Base-by-base conservation (phyloP, 2,113 vertebrate genomes). In the Orycteropus afer region DNA sequence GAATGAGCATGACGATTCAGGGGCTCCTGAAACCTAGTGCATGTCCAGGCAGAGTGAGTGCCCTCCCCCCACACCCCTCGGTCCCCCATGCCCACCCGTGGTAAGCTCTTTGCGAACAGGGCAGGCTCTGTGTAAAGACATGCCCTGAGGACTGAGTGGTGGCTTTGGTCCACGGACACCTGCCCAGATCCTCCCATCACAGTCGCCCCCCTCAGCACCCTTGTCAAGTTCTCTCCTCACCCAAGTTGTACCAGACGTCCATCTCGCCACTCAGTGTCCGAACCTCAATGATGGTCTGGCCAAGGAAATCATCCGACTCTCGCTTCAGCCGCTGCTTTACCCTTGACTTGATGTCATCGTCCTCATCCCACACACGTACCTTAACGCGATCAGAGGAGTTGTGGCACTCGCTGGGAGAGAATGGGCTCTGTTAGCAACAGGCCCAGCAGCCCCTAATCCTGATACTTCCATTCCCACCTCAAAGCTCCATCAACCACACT, bases 161-260 rank as follows among this genome's bases (percentile, higher is more conserved):
- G 8, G 47, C 86, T 87, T 77, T 77, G 5, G 47, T 40, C 86
- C n/a, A 74, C 12, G 59, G 57, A 34, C 53, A 32, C 51, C 86
- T 88, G 27, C 65, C 65, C 34, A 76, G 59, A 23, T 37, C 32
- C 29, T 59, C 63, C 74, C 73, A 37, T 73, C 17, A 94, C 65
- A 47, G 12, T 81, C 22, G 94, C 45, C 61, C n/a, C 79, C 84
- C 59, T 71, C 32, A 85, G 37, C 7, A 96, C 69, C 61, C 71
- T 92, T 71, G 45, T 55, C 57, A 71, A 87, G 61, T 76, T 67
- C 47, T 85, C 90, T 97, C 40, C 99, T 99, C 85, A 99, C 99
- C 99, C 42, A 99, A 98, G 97, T 99, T 99, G 97, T 99, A 99
- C 99, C 99, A 99, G 94, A 99, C 99, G 47, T 99, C 99, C 99